A percentile compares a stretch with the other conserved stretches of the same genome.
phyloP scores from a whole-genome alignment of 2,113 vertebrate genomes.

The Otolemur garnettii region DNA sequence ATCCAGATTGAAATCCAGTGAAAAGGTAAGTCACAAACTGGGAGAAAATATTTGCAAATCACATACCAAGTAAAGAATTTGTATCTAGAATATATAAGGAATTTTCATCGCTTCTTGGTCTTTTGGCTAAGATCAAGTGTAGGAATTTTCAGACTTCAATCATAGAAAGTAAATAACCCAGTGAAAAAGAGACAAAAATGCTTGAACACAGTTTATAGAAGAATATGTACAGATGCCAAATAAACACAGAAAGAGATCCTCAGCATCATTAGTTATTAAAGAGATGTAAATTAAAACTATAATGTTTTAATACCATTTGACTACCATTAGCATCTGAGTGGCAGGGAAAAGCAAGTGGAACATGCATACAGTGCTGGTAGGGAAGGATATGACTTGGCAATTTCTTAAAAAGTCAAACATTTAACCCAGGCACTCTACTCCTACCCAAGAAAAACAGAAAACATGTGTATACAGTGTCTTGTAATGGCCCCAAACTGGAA shows the following conservation, averaged over 20 bases:
- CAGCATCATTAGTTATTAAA: not conserved
- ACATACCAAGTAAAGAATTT: not conserved
- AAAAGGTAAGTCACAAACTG: not conserved
- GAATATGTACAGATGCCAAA: not conserved
- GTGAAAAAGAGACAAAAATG: not conserved
- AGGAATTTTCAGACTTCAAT: slow-evolving; percentile 1
- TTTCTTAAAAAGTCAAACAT: not conserved
- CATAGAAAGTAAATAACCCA: not conserved
- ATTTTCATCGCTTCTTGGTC: not conserved
- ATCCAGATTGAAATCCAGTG: not conserved
- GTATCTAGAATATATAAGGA: not conserved
- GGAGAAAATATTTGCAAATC: not conserved
- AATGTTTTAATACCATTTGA: not conserved
- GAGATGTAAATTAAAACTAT: not conserved
- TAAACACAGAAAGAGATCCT: not conserved
- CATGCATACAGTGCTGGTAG: not conserved
- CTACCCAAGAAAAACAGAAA: not conserved
- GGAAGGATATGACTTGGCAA: not conserved
- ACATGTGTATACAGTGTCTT: not conserved
- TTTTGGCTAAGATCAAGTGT: no score
- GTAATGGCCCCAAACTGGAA: not conserved
- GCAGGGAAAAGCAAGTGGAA: not conserved
- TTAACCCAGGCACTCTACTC: not conserved
- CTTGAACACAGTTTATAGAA: not conserved
- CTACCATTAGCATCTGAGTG: not conserved